Percentiles rank a stretch among this genome's conserved stretches.
These are phyloP conservation scores for Parus major DNA, from an alignment of 2,113 vertebrate genomes.

Conservation along the genomic window DNA sequence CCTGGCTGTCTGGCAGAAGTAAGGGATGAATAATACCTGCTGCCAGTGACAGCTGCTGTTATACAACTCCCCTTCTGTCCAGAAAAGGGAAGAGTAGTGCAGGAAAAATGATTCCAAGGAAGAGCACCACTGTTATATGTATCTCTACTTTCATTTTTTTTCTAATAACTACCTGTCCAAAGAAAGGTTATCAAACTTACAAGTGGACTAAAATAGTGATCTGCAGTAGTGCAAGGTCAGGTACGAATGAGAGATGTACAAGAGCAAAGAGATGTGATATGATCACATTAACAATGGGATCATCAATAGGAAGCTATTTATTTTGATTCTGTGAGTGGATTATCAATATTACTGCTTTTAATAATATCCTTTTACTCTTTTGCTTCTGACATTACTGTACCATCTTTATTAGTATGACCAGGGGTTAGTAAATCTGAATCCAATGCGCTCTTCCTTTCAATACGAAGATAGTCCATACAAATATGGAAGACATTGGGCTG, in stretches of 20 bases:
- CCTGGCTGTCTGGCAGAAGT: neutral
- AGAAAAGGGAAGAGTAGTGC: neutral
- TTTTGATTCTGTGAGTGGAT: neutral
- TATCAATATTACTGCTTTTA: neutral
- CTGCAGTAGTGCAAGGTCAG: neutral
- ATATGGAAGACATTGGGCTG: neutral
- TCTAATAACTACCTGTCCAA: neutral
- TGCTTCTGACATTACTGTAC: neutral
- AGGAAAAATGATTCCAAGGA: neutral
- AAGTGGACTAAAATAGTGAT: neutral
- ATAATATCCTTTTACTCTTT: neutral
- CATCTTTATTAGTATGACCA: neutral
- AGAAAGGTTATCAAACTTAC: neutral
- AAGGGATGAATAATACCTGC: neutral
- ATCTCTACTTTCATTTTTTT: neutral
- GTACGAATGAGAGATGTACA: neutral
- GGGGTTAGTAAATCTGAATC: neutral
- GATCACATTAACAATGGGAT: neutral
- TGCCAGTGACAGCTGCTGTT: slow-evolving; percentile 38
- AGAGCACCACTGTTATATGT: neutral
- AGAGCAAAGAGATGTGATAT: neutral
- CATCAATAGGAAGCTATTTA: neutral
- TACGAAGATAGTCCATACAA: neutral
- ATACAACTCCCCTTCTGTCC: neutral
- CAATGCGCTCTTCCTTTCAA: neutral